Evolutionary conservation across 2,888 invertebrate species (phyloP).

Genomic region (Beris chalybata): DNA sequence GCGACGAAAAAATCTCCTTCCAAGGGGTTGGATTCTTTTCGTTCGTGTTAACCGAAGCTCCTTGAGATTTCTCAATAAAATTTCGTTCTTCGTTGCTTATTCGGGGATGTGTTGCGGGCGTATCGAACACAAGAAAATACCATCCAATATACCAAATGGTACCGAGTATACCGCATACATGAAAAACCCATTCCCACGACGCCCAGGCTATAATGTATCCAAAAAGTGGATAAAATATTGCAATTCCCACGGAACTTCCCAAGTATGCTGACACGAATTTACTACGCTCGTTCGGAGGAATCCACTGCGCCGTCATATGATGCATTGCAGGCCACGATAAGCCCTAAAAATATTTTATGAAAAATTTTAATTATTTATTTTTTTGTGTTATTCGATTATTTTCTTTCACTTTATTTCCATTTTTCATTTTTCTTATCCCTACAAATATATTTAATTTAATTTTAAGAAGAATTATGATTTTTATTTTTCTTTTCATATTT

Average conservation of each 20-base stretch:
- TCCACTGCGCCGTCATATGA: slow-evolving; percentile 77
- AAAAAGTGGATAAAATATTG: slow-evolving; percentile 70
- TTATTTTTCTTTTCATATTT: no score
- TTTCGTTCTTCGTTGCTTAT: slow-evolving; percentile 63
- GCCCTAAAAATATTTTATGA: slow-evolving; percentile 56
- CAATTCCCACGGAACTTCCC: slow-evolving; percentile 68
- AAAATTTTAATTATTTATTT: slow-evolving; percentile 2
- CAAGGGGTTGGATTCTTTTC: slow-evolving; percentile 61
- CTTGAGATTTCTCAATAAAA: slow-evolving; percentile 62
- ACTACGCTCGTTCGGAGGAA: slow-evolving; percentile 77
- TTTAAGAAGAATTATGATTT: no score
- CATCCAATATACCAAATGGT: slow-evolving; percentile 68
- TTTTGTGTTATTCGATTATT: no score
- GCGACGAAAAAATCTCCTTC: slow-evolving; percentile 62
- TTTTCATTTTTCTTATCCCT: no score
- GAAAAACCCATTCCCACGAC: slow-evolving; percentile 74
- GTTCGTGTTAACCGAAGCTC: slow-evolving; percentile 50
- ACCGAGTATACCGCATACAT: slow-evolving; percentile 64
- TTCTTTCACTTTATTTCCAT: no score
- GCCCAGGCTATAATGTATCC: slow-evolving; percentile 66
- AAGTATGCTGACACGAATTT: slow-evolving; percentile 68
- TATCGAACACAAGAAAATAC: slow-evolving; percentile 65
- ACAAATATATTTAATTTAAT: no score
- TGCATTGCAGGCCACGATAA: slow-evolving; percentile 78
- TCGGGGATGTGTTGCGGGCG: slow-evolving; percentile 67